These are phyloP conservation scores for Drosophila quinaria DNA, from an alignment of 2,888 invertebrate genomes.

Conservation along the genomic window DNA sequence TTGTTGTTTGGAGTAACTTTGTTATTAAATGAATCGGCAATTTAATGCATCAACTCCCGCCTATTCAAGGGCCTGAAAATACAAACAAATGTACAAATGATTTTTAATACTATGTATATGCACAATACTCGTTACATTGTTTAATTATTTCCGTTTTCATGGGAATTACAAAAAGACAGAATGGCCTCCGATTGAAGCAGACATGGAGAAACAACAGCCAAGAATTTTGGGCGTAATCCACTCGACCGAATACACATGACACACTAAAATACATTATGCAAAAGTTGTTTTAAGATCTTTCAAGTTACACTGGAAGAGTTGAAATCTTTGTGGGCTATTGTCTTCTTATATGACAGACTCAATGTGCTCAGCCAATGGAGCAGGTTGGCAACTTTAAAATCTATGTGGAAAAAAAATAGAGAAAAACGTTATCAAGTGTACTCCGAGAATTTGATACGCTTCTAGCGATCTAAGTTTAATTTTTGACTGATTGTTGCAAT, in stretches of 20 bases:
- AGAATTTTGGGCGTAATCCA: constrained; percentile 4
- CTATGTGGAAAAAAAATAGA: not conserved
- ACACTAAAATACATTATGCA: constrained; percentile 12
- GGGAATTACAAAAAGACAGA: constrained; percentile 35
- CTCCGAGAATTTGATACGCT: no score
- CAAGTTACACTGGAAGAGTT: not conserved
- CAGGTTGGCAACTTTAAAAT: not conserved
- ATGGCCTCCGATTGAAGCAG: constrained; percentile 33
- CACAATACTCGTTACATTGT: constrained; percentile 25
- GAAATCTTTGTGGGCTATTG: constrained; percentile 2
- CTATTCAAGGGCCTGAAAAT: not conserved
- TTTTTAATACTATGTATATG: not conserved
- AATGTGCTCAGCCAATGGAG: not conserved
- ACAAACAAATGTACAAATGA: no score
- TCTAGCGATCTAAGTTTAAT: no score
- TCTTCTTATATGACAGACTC: constrained; percentile 1
- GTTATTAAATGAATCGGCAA: constrained; percentile 3
- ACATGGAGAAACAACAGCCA: not conserved
- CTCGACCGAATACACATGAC: constrained; percentile 18
- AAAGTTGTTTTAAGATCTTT: constrained; percentile 4
- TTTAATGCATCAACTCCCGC: not conserved
- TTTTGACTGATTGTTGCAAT: no score
- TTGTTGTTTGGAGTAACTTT: not conserved
- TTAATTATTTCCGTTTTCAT: constrained; percentile 72
- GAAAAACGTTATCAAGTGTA: not conserved